Evolutionary conservation across 2,113 vertebrate species (phyloP).

Genomic region (Trematocara stigmaticum): DNA sequence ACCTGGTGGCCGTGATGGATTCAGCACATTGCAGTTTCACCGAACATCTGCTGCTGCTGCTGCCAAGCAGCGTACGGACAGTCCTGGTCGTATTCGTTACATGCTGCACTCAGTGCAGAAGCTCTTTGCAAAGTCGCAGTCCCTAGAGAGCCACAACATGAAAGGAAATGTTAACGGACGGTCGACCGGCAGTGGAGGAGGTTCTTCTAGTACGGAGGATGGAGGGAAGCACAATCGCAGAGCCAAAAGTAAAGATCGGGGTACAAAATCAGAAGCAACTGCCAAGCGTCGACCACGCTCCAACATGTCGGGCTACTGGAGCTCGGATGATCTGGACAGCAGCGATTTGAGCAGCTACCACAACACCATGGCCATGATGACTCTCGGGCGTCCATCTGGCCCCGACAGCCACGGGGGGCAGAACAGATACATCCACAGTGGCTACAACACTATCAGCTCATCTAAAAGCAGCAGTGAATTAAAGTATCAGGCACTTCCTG

Average conservation of each 20-base stretch:
- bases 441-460: constrained; percentile 93
- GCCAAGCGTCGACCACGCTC: constrained; percentile 88
- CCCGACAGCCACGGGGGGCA: constrained; percentile 76
- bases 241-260: constrained; percentile 95
- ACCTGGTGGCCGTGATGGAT: constrained; percentile 88
- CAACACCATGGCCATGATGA: constrained; percentile 90
- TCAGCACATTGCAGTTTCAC: constrained; percentile 96
- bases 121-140: constrained; percentile 87
- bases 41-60: constrained; percentile 72
- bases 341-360: constrained; percentile 88
- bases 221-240: constrained; percentile 82
- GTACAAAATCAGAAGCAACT: constrained; percentile 82
- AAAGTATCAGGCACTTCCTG: constrained; percentile 69
- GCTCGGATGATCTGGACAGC: constrained; percentile 92
- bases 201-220: constrained; percentile 75
- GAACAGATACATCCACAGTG: constrained; percentile 87
- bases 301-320: constrained; percentile 98
- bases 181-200: constrained; percentile 63
- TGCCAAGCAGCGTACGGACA: constrained; percentile 90
- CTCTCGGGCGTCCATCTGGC: constrained; percentile 76
- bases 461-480: constrained; percentile 89
- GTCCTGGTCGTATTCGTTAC: constrained; percentile 93
- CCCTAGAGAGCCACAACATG: constrained; percentile 81
- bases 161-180: constrained; percentile 87
- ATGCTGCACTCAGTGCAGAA: constrained; percentile 95